Conservation (phyloP, 2,888 invertebrate species). For the Teinopalpus imperialis region DNA sequence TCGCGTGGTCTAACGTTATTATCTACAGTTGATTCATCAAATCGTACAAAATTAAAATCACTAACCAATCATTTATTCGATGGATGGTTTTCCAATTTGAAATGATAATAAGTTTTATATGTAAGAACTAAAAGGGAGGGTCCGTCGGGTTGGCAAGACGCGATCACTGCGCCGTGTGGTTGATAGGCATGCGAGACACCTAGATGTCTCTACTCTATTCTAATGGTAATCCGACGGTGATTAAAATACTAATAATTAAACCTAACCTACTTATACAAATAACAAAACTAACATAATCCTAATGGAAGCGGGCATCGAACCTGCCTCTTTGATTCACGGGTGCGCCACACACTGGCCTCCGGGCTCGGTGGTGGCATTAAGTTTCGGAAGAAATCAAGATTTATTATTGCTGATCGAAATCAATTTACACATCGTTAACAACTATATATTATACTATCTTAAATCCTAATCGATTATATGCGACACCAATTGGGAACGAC, state of each 20-base stretch:
- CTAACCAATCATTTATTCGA: constrained; percentile 5
- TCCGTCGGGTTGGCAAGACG: constrained; percentile 6
- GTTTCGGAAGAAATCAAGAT: background rate
- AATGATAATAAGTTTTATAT: background rate
- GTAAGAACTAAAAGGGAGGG: background rate
- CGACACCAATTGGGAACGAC: background rate
- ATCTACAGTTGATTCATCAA: constrained; percentile 17
- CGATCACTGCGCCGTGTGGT: background rate
- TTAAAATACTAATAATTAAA: background rate
- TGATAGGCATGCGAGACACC: too few relatives aligned
- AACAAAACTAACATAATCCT: background rate
- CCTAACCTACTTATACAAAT: background rate
- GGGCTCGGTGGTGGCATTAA: background rate
- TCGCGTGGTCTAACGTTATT: constrained; percentile 8
- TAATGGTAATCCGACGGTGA: constrained; percentile 17
- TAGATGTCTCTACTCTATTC: constrained; percentile 2
- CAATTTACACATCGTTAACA: constrained; percentile 2
- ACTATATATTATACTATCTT: constrained; percentile 1
- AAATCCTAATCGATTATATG: constrained; percentile 4
- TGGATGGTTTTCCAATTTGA: background rate
- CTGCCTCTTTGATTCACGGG: constrained; percentile 1
- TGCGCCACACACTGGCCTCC: background rate
- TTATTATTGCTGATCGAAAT: constrained; percentile 17
- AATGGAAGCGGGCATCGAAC: constrained; percentile 1
- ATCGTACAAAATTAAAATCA: constrained; percentile 5